Conservation (phyloP, 1,140 invertebrate species). For the Drosophila lacteicornis region DNA sequence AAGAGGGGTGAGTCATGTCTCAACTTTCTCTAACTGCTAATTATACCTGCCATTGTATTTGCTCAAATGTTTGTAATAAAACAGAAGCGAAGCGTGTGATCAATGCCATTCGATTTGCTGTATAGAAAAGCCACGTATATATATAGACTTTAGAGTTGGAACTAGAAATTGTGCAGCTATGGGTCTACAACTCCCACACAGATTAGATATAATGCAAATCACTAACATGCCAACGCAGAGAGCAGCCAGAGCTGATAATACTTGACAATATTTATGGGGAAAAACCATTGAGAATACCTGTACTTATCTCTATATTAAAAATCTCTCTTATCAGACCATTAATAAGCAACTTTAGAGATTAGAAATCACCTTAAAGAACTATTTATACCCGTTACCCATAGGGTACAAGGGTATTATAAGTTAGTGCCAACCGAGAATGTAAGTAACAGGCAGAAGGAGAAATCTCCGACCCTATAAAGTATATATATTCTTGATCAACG, state of each 20-base stretch:
- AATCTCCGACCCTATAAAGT: too few species aligned
- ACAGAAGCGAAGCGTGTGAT: background rate
- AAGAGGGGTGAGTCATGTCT: constrained; percentile 8
- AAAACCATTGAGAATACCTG: background rate
- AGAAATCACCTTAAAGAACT: background rate
- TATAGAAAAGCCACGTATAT: background rate
- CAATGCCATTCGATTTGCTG: constrained; percentile 6
- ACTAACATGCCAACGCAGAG: background rate
- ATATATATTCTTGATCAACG: too few species aligned
- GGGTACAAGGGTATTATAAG: too few species aligned
- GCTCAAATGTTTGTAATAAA: background rate
- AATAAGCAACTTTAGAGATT: background rate
- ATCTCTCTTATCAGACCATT: background rate
- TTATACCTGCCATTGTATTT: background rate
- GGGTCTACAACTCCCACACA: background rate
- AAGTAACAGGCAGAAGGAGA: too few species aligned
- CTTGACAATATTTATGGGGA: background rate
- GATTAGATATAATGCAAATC: constrained; percentile 16
- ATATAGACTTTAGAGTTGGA: background rate
- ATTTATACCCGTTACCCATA: background rate
- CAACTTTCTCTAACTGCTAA: constrained; percentile 20
- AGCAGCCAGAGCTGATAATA: background rate
- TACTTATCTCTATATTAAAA: background rate
- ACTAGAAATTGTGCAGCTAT: background rate
- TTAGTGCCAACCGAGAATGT: too few species aligned